Base-by-base conservation (phyloP, 2,888 invertebrate species). In the Dolichomitus sp. region DNA sequence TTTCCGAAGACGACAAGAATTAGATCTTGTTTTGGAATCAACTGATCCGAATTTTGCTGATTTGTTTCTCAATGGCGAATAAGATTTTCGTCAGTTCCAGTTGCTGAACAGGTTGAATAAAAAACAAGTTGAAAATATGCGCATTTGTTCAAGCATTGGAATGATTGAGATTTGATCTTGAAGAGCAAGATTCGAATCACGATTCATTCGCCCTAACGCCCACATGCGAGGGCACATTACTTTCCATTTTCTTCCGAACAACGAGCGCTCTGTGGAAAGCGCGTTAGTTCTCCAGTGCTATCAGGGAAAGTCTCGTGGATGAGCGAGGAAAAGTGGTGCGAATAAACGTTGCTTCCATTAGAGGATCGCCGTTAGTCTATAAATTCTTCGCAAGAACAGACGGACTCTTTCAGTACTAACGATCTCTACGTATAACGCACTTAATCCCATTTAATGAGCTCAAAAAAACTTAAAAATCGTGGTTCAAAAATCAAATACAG, bases 241-340 rank as follows among this genome's bases (percentile, higher is more conserved):
- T 80, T 80, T 80, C 80, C 61, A 65, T 80, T 65, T 75, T 80
- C 45, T 48, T 45, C 45, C n/a, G 23, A 66, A 23, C 19, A 33
- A 23, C 54, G 57, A 40, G 27, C 30, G 42, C 5, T 19, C n/a
- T 30, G 72, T 63, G 63, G 57, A 69, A 77, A 59, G 57, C 68
- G 69, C 69, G 40, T 69, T 77, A 52, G 59, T 50, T 77, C 37
- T n/a, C 65, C 75, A 65, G 45, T 27, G 11, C 11, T 50, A 54
- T 54, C 70, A 52, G 78, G 70, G 78, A 78, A 78, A 78, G 78
- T 78, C 52, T 48, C 69, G 23, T 5, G 63, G 45, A 70, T 63
- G 50, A 30, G 30, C 27, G 17, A 33, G 45, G 45, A 76, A 76
- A 66, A 57, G 23, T 23, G 54, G 27, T 45, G 48, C 59, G 70